phyloP scores from a whole-genome alignment of 1,140 invertebrate species.

The Euwallacea similis region DNA sequence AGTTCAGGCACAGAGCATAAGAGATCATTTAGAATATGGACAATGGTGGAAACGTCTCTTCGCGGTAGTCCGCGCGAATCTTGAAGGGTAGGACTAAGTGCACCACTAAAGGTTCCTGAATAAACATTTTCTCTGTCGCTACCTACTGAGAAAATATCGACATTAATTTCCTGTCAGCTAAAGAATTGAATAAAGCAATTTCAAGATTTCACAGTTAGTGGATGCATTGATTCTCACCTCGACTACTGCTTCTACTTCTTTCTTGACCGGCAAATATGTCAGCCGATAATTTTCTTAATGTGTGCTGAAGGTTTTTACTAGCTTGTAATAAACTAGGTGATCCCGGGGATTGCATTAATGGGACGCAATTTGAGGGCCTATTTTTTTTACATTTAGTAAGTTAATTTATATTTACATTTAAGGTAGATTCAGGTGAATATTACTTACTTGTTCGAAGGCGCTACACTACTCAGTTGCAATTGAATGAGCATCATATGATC shows the following conservation, averaged over 20 bases:
- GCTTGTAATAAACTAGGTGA: constrained; percentile 72
- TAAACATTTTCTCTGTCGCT: constrained; percentile 84
- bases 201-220: no score
- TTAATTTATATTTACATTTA: not conserved
- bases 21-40: constrained; percentile 93
- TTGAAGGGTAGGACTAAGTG: constrained; percentile 90
- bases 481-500: constrained; percentile 98
- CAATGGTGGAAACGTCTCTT: constrained; percentile 90
- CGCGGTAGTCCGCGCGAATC: constrained; percentile 84
- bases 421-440: not conserved
- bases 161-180: not conserved
- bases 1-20: constrained; percentile 78
- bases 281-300: constrained; percentile 85
- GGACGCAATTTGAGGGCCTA: constrained; percentile 27
- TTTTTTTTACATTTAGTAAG: not conserved
- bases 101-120: constrained; percentile 82
- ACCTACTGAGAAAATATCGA: constrained; percentile 31
- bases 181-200: no score
- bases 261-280: constrained; percentile 74
- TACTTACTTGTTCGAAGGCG: constrained; percentile 41
- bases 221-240: constrained; percentile 12
- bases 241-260: constrained; percentile 48
- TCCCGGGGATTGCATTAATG: constrained; percentile 47
- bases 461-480: constrained; percentile 85
- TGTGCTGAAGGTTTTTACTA: constrained; percentile 88